These are phyloP conservation scores for Balanococcus diminutus DNA, from an alignment of 2,888 invertebrate species.

Conservation along the genomic window DNA sequence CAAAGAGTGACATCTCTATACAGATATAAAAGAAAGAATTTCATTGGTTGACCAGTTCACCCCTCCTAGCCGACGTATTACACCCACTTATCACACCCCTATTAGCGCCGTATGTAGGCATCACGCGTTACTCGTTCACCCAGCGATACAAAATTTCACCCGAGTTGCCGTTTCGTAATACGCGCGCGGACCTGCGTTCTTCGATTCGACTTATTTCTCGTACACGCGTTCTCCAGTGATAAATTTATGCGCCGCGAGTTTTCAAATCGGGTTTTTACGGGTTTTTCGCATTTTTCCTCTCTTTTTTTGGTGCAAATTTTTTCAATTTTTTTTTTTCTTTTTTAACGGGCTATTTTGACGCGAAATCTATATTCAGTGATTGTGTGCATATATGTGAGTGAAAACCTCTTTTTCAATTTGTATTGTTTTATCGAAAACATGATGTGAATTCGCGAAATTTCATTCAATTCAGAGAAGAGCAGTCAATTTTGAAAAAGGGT, in stretches of 20 bases:
- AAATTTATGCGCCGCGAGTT: constrained; percentile 16
- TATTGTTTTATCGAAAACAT: not conserved
- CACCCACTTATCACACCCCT: constrained; percentile 55
- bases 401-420: no score
- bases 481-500: not conserved
- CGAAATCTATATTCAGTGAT: no score
- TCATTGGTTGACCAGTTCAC: constrained; percentile 54
- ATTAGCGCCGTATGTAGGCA: constrained; percentile 45
- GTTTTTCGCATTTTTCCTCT: not conserved
- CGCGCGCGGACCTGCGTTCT: constrained; percentile 34
- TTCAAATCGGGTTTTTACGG: constrained; percentile 4
- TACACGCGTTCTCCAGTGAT: not conserved
- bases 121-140: constrained; percentile 43
- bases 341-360: no score
- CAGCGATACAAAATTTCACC: not conserved
- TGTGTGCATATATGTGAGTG: not conserved
- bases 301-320: not conserved
- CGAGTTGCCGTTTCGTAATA: constrained; percentile 13
- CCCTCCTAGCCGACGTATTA: constrained; percentile 47
- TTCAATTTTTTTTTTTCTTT: not conserved
- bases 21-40: constrained; percentile 51
- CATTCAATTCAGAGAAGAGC: not conserved
- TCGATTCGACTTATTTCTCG: not conserved
- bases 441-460: not conserved
- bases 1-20: constrained; percentile 55